phyloP scores from a whole-genome alignment of 2,113 vertebrate genomes.

The Periophthalmus modestus region DNA sequence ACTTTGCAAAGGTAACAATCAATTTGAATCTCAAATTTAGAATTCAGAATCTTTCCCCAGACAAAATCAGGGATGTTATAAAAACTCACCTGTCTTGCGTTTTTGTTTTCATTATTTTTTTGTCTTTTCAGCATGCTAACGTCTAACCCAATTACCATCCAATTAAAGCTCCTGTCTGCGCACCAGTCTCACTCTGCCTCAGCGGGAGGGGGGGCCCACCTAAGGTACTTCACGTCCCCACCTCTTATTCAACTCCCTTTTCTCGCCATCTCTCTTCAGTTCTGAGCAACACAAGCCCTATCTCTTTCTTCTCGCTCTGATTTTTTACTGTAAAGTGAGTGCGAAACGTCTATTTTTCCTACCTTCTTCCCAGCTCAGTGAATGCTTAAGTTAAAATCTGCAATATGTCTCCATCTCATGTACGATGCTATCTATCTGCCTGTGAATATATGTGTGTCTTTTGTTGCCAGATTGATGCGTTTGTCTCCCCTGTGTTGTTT shows the following conservation, averaged over 20 bases:
- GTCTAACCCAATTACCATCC: neutral
- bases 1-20: too few relatives aligned
- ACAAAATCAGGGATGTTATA: too few relatives aligned
- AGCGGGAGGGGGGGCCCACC: conserved; percentile 26
- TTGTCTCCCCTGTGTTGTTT: conserved; percentile 70
- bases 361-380: conserved; percentile 8
- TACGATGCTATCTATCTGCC: conserved; percentile 27
- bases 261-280: conserved; percentile 11
- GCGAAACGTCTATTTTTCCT: conserved; percentile 6
- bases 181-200: conserved; percentile 38
- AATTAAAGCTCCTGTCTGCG: neutral
- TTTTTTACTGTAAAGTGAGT: neutral
- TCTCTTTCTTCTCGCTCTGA: neutral
- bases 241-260: conserved; percentile 44
- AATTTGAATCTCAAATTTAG: too few relatives aligned
- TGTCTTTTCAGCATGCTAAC: too few relatives aligned
- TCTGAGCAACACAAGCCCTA: conserved; percentile 3
- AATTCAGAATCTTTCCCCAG: too few relatives aligned
- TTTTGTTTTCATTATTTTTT: too few relatives aligned
- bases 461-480: conserved; percentile 74
- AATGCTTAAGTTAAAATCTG: conserved; percentile 43
- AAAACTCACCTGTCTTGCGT: too few relatives aligned
- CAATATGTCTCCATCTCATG: conserved; percentile 25
- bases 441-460: conserved; percentile 36
- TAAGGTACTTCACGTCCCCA: conserved; percentile 23